phyloP scores from a whole-genome alignment of 1,140 invertebrate species.

The Globodera ellingtonae region DNA sequence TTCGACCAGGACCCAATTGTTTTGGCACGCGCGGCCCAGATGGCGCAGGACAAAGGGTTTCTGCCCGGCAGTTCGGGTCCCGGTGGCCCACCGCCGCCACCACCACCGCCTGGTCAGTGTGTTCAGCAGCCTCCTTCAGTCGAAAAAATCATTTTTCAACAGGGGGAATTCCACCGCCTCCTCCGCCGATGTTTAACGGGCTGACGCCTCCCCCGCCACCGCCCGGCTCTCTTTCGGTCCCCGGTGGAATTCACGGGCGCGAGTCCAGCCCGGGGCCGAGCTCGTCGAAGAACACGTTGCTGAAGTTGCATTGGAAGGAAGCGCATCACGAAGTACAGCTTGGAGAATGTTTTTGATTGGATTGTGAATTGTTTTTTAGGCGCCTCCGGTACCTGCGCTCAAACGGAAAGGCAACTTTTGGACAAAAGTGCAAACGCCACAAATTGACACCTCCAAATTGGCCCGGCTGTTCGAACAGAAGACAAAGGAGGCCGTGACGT shows the following conservation, averaged over 20 bases:
- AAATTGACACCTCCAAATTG: conserved; percentile 86
- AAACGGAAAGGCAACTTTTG: conserved; percentile 82
- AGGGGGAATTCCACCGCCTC: conserved; percentile 57
- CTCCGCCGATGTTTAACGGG: conserved; percentile 55
- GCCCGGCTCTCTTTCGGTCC: conserved; percentile 49
- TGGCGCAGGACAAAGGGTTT: conserved; percentile 53
- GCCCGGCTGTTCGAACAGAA: conserved; percentile 95
- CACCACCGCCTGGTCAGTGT: conserved; percentile 34
- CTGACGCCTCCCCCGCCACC: conserved; percentile 66
- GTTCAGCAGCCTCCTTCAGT: too few relatives aligned
- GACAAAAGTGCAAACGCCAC: conserved; percentile 81
- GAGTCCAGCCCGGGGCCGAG: conserved; percentile 46
- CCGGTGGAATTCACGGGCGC: conserved; percentile 44
- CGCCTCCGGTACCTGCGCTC: conserved; percentile 74
- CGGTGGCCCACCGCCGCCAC: conserved; percentile 47
- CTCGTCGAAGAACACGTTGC: conserved; percentile 75
- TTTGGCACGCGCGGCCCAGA: conserved; percentile 54
- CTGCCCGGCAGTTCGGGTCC: conserved; percentile 47
- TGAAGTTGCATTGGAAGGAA: conserved; percentile 96
- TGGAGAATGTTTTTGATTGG: neutral
- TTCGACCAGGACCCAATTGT: conserved; percentile 65
- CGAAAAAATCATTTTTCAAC: neutral
- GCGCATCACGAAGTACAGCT: conserved; percentile 72
- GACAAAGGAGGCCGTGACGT: conserved; percentile 79
- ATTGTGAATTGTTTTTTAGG: conserved; percentile 59